These are phyloP conservation scores for Erythrolamprus reginae DNA, from an alignment of 2,113 vertebrate species.

Conservation along the genomic window DNA sequence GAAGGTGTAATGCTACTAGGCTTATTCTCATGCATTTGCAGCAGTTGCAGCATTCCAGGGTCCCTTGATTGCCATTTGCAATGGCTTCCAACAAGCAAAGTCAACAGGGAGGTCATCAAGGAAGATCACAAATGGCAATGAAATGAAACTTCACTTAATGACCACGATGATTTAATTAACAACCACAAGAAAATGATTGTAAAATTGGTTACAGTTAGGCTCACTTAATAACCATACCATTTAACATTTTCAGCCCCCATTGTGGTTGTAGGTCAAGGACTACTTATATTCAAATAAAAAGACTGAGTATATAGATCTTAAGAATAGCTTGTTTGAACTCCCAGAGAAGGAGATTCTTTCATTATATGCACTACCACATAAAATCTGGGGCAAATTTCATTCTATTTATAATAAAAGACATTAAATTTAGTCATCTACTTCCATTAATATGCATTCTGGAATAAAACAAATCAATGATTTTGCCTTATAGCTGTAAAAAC, in stretches of 20 bases:
- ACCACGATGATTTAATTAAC: background rate
- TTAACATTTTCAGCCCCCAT: background rate
- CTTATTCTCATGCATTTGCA: background rate
- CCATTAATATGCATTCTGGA: background rate
- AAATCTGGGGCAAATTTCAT: background rate
- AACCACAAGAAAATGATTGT: background rate
- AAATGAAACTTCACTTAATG: background rate
- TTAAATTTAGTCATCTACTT: background rate
- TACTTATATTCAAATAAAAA: background rate
- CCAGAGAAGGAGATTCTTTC: background rate
- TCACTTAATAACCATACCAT: background rate
- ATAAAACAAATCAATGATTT: background rate
- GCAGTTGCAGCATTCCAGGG: background rate
- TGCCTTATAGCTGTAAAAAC: background rate
- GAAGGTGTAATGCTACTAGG: background rate
- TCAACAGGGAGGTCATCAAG: background rate
- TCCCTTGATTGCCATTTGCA: background rate
- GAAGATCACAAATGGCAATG: background rate
- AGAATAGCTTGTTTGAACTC: background rate
- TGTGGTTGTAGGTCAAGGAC: background rate
- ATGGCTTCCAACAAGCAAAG: background rate
- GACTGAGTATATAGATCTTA: background rate
- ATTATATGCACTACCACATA: background rate
- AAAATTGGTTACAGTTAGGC: background rate
- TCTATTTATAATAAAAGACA: background rate